Conservation (phyloP, 2,888 invertebrate species). For the Mythimna ferrago region DNA sequence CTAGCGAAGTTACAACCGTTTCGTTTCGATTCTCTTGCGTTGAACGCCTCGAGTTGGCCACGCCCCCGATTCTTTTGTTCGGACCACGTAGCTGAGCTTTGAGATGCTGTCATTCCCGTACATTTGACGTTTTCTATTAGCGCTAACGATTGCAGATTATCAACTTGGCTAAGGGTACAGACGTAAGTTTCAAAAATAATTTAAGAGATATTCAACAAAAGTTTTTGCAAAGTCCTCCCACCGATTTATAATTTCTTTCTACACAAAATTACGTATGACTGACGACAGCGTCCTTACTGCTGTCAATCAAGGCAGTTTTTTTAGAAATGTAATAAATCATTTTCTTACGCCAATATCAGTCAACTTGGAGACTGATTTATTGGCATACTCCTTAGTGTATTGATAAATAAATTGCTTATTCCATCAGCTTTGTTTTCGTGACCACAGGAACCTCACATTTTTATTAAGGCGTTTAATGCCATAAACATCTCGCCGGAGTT, state of each 20-base stretch:
- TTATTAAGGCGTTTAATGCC: background rate
- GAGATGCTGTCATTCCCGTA: too few relatives aligned
- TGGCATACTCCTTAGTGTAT: background rate
- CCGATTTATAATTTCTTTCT: background rate
- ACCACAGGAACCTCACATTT: background rate
- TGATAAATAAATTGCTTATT: slow-evolving; percentile 17
- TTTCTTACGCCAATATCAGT: background rate
- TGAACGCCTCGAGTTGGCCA: too few relatives aligned
- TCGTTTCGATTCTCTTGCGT: too few relatives aligned
- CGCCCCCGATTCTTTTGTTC: too few relatives aligned
- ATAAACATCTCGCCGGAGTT: too few relatives aligned
- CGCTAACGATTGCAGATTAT: too few relatives aligned
- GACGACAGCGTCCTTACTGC: background rate
- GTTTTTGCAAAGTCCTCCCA: background rate
- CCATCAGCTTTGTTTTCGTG: background rate
- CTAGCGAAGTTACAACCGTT: too few relatives aligned
- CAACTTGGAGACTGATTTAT: slow-evolving; percentile 40
- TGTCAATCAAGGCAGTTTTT: slow-evolving; percentile 22
- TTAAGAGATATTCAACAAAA: background rate
- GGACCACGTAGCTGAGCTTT: too few relatives aligned
- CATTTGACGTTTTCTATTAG: too few relatives aligned
- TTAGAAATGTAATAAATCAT: slow-evolving; percentile 16
- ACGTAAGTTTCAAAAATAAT: too few relatives aligned
- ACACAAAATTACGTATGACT: slow-evolving; percentile 13
- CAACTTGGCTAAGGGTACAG: too few relatives aligned